Evolutionary conservation across 2,113 vertebrate species (phyloP).

Genomic region (Crypturellus undulatus): DNA sequence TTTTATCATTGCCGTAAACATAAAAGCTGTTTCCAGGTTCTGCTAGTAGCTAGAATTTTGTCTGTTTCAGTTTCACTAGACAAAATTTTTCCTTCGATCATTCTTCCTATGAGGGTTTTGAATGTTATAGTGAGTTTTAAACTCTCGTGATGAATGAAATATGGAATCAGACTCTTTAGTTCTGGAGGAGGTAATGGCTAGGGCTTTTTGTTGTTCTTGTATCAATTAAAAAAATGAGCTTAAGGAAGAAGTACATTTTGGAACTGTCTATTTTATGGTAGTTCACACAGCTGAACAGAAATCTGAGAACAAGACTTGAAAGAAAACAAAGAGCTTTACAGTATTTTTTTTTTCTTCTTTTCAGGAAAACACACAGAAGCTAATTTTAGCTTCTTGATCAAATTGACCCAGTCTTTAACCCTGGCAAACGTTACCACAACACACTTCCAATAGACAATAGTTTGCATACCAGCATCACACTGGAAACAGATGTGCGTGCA

Average conservation of each 20-base stretch:
- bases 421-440: conserved; percentile 87
- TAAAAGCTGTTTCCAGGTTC: not conserved
- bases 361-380: conserved; percentile 87
- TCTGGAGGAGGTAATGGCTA: not conserved
- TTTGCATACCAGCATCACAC: conserved; percentile 85
- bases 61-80: conserved; percentile 47
- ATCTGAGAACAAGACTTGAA: conserved; percentile 80
- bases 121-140: conserved; percentile 37
- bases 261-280: conserved; percentile 68
- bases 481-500: conserved; percentile 85
- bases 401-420: conserved; percentile 90
- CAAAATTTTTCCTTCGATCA: not conserved
- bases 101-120: conserved; percentile 20
- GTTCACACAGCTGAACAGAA: conserved; percentile 77
- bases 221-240: conserved; percentile 43
- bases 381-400: conserved; percentile 91
- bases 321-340: conserved; percentile 84
- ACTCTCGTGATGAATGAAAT: conserved; percentile 30
- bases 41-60: conserved; percentile 44
- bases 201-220: not conserved
- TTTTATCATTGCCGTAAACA: conserved; percentile 39
- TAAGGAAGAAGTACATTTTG: conserved; percentile 69
- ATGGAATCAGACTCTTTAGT: not conserved
- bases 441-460: conserved; percentile 89
- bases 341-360: conserved; percentile 76